Evolutionary conservation across 2,113 vertebrate species (phyloP), one percentile per base, ranked within the genome.

Genomic region (Calonectris borealis): DNA sequence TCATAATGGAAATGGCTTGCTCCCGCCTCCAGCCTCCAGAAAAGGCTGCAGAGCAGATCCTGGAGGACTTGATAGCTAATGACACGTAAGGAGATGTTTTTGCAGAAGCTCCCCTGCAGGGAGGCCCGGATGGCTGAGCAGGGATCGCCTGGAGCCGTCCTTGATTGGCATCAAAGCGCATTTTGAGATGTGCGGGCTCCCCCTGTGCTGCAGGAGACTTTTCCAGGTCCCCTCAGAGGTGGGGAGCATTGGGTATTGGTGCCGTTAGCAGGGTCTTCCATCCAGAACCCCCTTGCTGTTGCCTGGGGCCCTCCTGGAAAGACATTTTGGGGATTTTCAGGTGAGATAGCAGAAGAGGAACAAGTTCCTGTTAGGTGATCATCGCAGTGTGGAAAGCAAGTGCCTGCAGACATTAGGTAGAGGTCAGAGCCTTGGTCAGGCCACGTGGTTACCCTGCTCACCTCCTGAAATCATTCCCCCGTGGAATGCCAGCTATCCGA

Each of bases 1-100:
- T 98, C 49, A 96, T 98, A 95, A 99, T 99, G 99, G 99, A 99
- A 96, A 99, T 98, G 86, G 98, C 99, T 81, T 98, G 99, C 97
- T 98, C 98, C 66, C 98, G 98, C 76, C 98, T 99, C 55, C 98
- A 99, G 97, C 98, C 99, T 82, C 99, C 99, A 61, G 99, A 99
- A 97, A 98, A 98, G 95, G 98, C 98, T 8, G 99, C 99, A 18
- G 99, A 99, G 73, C 98, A 98, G 80, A 98, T 99, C 90, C 96
- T 99, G 97, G 99, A 99, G 87, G 98, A 98, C 97, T 97, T 99
- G 97, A 98, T 99, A 96, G 98, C 99, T 96, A 98, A 98, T 84
- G 99, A 99, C 97, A 98, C 87, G 99, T 99, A 98, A 98, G 98
- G 68, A 96, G 93, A 96, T 69, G 69, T 69, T 90, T 94, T 96